phyloP scores from a whole-genome alignment of 2,888 invertebrate genomes.

The Philereme vetulata region DNA sequence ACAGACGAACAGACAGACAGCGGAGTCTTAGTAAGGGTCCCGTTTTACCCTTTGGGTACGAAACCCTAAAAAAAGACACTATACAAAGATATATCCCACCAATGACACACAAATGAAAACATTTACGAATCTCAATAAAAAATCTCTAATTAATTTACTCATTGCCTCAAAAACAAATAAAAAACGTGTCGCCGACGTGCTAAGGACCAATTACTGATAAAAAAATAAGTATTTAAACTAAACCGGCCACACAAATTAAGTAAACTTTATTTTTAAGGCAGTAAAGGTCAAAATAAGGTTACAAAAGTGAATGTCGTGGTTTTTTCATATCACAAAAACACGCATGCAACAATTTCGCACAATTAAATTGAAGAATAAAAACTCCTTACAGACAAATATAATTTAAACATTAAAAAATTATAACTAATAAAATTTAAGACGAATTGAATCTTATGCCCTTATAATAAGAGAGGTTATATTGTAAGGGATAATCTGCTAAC shows the following conservation, averaged over 20 bases:
- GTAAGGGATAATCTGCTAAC: conserved; percentile 5
- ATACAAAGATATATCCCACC: conserved; percentile 1
- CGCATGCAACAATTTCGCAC: conserved; percentile 74
- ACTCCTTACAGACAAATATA: conserved; percentile 52
- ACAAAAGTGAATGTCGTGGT: background rate
- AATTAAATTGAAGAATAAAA: conserved; percentile 74
- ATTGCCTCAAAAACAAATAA: conserved; percentile 30
- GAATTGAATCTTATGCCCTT: conserved; percentile 11
- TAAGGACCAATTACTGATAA: conserved; percentile 47
- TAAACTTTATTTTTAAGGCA: conserved; percentile 13
- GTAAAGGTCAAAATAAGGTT: conserved; percentile 10
- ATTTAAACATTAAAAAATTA: conserved; percentile 14
- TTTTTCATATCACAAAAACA: conserved; percentile 55
- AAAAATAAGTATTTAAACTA: conserved; percentile 27
- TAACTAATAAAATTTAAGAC: background rate
- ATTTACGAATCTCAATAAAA: conserved; percentile 29
- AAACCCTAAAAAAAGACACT: background rate
- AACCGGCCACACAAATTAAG: background rate
- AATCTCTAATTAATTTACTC: conserved; percentile 36
- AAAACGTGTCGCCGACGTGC: conserved; percentile 40
- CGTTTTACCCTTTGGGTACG: too few relatives aligned
- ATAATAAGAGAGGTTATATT: conserved; percentile 4
- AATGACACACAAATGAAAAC: conserved; percentile 17
- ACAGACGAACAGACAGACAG: too few relatives aligned
- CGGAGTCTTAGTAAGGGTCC: too few relatives aligned